phyloP scores from a whole-genome alignment of 1,140 invertebrate genomes.

The Leptonema lineaticorne region DNA sequence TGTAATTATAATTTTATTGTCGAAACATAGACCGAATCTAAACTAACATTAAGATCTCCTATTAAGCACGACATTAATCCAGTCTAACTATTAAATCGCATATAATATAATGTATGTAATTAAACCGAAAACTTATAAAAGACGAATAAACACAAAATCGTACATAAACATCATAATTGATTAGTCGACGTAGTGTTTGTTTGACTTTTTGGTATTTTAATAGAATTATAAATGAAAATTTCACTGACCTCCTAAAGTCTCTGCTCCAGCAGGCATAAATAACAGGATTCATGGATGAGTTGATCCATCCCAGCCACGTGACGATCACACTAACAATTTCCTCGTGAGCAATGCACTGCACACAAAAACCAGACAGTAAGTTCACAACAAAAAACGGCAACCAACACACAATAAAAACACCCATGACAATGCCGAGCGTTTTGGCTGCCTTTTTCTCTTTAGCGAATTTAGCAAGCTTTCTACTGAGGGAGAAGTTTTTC shows the following conservation, averaged over 20 bases:
- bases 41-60: no score
- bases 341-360: conserved; percentile 82
- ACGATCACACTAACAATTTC: conserved; percentile 90
- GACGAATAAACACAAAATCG: no score
- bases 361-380: conserved; percentile 86
- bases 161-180: no score
- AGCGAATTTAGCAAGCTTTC: conserved; percentile 88
- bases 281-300: conserved; percentile 96
- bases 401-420: conserved; percentile 98
- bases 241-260: conserved; percentile 87
- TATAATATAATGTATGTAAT: no score
- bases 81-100: no score
- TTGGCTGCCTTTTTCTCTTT: conserved; percentile 97
- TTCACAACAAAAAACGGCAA: conserved; percentile 98
- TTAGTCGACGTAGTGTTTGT: no score
- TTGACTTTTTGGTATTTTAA: no score
- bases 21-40: no score
- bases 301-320: conserved; percentile 99
- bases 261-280: conserved; percentile 97
- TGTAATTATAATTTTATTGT: no score
- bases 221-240: conserved; percentile 2
- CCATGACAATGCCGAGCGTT: conserved; percentile 92
- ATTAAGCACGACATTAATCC: no score
- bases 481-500: conserved; percentile 86
- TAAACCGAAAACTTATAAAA: no score